phyloP scores from a whole-genome alignment of 1,140 invertebrate genomes.

The Pseudomyrmex cubaensis region DNA sequence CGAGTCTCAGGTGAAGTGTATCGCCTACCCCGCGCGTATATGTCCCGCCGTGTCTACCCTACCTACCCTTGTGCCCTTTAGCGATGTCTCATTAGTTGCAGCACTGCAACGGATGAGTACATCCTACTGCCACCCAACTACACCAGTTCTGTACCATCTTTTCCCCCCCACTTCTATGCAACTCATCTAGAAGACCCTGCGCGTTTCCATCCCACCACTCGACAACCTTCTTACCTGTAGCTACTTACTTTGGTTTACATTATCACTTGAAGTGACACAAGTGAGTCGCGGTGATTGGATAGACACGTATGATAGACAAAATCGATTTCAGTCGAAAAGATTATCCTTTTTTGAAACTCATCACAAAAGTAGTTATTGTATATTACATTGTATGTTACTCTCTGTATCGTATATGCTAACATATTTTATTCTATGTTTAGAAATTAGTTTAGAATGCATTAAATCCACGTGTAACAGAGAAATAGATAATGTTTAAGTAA shows the following conservation, averaged over 20 bases:
- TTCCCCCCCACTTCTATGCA: conserved; percentile 52
- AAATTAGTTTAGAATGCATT: too few species aligned
- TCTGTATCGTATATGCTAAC: too few species aligned
- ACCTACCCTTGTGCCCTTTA: conserved; percentile 83
- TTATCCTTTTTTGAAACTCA: not conserved
- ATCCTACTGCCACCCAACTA: conserved; percentile 74
- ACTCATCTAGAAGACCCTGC: conserved; percentile 56
- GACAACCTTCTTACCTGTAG: conserved; percentile 71
- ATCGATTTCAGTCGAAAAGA: not conserved
- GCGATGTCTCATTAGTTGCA: conserved; percentile 86
- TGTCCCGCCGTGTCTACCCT: conserved; percentile 76
- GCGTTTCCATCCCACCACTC: conserved; percentile 59
- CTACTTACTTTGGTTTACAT: conserved; percentile 62
- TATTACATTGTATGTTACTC: too few species aligned
- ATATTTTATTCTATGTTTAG: too few species aligned
- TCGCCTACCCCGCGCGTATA: conserved; percentile 81
- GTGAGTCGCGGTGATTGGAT: not conserved
- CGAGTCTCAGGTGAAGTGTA: conserved; percentile 84
- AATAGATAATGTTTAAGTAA: not conserved
- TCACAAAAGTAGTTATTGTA: too few species aligned
- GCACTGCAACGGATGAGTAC: conserved; percentile 83
- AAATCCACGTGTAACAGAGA: too few species aligned
- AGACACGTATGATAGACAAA: not conserved
- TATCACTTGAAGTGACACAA: conserved; percentile 40
- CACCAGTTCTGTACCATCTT: conserved; percentile 58